These are phyloP conservation scores for Aselliscus stoliczkanus DNA, from an alignment of 2,797 vertebrate genomes.

Conservation along the genomic window DNA sequence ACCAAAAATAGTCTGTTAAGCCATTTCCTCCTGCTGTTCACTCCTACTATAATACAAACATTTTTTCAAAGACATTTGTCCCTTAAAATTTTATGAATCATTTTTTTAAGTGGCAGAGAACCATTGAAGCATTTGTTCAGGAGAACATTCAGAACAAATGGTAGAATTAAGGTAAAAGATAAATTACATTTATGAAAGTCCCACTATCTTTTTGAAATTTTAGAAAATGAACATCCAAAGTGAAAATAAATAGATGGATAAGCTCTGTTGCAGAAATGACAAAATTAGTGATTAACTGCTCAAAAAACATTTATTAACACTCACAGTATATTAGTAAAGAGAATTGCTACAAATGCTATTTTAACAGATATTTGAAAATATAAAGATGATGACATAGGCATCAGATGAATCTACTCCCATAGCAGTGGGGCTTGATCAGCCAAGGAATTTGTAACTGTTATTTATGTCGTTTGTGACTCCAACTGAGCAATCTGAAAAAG, in stretches of 20 bases:
- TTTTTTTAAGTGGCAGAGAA: neutral
- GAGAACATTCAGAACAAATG: neutral
- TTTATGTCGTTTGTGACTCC: neutral
- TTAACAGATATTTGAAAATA: neutral
- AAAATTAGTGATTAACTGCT: neutral
- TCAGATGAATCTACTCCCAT: neutral
- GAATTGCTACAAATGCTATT: neutral
- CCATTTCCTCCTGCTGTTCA: neutral
- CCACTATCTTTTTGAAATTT: neutral
- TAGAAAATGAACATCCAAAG: neutral
- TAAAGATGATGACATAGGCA: neutral
- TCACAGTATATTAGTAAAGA: neutral
- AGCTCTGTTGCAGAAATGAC: constrained; percentile 14
- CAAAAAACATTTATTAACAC: constrained; percentile 20
- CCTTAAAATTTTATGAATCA: neutral
- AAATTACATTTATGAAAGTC: neutral
- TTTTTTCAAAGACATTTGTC: neutral
- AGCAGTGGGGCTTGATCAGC: neutral
- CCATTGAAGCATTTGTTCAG: neutral
- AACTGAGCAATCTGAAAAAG: neutral
- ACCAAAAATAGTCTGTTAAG: neutral
- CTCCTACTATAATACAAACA: neutral
- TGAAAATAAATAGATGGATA: neutral
- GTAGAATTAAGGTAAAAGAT: neutral
- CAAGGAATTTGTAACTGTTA: neutral